phyloP scores from a whole-genome alignment of 2,113 vertebrate species.

The Galeopterus variegatus region DNA sequence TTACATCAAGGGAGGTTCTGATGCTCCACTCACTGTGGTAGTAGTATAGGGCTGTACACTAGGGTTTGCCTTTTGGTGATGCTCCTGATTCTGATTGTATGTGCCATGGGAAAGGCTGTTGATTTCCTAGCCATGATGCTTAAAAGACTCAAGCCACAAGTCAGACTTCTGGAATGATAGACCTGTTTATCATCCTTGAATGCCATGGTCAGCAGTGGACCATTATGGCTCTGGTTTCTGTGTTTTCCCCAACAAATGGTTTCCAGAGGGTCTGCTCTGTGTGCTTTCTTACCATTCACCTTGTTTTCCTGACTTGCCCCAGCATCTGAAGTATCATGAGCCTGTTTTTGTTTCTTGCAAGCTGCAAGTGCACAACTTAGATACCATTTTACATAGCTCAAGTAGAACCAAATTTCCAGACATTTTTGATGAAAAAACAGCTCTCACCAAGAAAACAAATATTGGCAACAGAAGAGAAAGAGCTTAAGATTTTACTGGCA shows the following conservation, averaged over 20 bases:
- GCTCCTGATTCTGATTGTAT: not conserved
- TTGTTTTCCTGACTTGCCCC: not conserved
- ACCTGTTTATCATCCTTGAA: not conserved
- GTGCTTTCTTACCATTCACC: not conserved
- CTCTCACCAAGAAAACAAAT: slow-evolving; percentile 73
- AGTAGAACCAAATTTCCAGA: slow-evolving; percentile 58
- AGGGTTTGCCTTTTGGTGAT: not conserved
- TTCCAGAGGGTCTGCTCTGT: not conserved
- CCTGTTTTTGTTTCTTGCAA: slow-evolving; percentile 12
- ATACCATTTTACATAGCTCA: slow-evolving; percentile 62
- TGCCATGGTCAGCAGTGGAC: not conserved
- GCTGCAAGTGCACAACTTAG: slow-evolving; percentile 50
- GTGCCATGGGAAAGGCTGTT: not conserved
- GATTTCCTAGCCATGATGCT: not conserved
- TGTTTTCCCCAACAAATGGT: not conserved
- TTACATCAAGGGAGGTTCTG: rapidly evolving
- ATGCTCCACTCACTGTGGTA: rapidly evolving
- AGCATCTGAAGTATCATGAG: not conserved
- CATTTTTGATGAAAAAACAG: slow-evolving; percentile 72
- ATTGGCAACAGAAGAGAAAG: slow-evolving; percentile 64
- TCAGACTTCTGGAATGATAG: not conserved
- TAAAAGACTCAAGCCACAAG: not conserved
- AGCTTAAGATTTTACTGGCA: slow-evolving; percentile 70
- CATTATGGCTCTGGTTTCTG: not conserved
- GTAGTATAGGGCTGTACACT: not conserved